Conservation (phyloP, 2,113 vertebrate genomes). For the Fulica atra region DNA sequence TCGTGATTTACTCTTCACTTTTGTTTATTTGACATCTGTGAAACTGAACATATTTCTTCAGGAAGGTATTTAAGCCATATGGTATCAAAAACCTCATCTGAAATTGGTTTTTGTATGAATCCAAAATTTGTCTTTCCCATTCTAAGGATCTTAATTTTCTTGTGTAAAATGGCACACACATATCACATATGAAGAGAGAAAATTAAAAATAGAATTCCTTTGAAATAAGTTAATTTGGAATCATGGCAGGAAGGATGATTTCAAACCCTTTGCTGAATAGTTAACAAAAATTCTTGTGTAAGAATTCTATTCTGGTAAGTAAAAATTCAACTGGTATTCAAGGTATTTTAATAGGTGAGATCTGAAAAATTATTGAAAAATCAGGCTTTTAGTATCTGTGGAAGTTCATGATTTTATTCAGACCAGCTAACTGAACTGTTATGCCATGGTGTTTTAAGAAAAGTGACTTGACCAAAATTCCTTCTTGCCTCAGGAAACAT, state of each 20-base stretch:
- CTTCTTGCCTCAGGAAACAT: background rate
- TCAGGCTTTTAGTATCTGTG: background rate
- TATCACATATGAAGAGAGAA: background rate
- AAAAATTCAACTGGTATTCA: background rate
- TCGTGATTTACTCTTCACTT: background rate
- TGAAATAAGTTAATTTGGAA: background rate
- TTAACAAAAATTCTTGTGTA: background rate
- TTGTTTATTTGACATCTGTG: background rate
- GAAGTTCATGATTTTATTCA: background rate
- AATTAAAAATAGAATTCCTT: background rate
- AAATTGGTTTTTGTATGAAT: background rate
- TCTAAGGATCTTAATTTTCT: background rate
- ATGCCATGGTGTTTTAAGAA: background rate
- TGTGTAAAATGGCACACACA: background rate
- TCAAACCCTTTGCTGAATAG: background rate
- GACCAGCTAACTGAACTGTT: background rate
- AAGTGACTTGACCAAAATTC: background rate
- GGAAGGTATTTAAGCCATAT: background rate
- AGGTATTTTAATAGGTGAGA: background rate
- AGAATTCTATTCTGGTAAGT: background rate
- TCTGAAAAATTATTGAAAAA: background rate
- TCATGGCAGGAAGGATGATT: background rate
- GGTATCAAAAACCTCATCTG: background rate
- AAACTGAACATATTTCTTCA: background rate
- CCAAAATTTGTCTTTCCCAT: background rate